Conservation (phyloP, 2,113 vertebrate species). For the Dendrocopos noguchii region DNA sequence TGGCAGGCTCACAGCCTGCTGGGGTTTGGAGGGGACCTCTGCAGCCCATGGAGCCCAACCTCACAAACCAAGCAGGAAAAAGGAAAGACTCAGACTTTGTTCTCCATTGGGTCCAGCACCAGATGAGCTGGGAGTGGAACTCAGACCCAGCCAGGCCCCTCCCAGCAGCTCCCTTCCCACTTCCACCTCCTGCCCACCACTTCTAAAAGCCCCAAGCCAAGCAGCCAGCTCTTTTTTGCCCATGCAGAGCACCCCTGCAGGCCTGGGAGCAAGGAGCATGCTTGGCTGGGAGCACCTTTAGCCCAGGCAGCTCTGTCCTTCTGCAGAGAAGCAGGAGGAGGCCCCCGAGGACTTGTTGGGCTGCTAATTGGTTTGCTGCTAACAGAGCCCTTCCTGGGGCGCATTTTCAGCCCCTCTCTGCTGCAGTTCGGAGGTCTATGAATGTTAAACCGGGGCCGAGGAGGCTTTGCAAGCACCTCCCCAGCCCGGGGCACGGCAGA, state of each 20-base stretch:
- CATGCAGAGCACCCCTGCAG: neutral
- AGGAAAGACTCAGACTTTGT: neutral
- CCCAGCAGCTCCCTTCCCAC: neutral
- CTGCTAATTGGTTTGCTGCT: neutral
- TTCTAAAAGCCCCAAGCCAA: neutral
- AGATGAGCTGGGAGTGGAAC: neutral
- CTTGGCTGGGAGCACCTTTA: neutral
- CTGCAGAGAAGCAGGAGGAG: accelerated
- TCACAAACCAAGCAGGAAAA: neutral
- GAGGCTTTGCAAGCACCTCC: neutral
- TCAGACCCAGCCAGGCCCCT: accelerated
- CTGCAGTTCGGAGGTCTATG: neutral
- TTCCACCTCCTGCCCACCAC: neutral
- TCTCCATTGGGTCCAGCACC: neutral
- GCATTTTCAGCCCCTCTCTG: neutral
- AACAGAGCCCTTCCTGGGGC: neutral
- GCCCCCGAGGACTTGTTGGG: neutral
- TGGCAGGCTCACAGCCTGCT: too few species aligned
- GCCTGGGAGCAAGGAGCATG: neutral
- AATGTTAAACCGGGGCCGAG: neutral
- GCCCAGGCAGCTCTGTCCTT: neutral
- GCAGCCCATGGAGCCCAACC: too few species aligned
- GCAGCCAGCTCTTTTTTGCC: neutral
- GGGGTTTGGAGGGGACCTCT: too few species aligned
- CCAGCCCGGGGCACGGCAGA: neutral